A percentile compares a stretch with the other conserved stretches of the same genome.
Evolutionary conservation across 2,888 invertebrate species (phyloP).

Genomic region (Heliconius hortense): DNA sequence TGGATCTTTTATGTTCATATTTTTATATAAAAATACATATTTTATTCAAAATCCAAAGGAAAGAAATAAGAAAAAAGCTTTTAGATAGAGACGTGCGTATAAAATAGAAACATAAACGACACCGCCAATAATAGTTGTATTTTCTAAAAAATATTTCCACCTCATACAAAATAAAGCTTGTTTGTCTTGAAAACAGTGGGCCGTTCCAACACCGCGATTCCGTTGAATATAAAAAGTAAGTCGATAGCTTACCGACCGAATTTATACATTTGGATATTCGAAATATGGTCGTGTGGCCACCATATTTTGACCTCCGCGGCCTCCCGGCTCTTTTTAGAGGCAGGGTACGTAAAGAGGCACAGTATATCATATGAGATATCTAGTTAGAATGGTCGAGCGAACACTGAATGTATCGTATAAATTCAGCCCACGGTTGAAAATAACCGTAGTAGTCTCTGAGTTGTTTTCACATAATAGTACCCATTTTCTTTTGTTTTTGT

Average conservation of each 20-base stretch:
- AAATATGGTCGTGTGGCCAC: conserved; percentile 70
- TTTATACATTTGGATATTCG: conserved; percentile 82
- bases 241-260: conserved; percentile 80
- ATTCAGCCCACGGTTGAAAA: conserved; percentile 80
- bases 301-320: conserved; percentile 48
- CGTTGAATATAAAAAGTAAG: conserved; percentile 80
- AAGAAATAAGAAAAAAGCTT: conserved; percentile 20
- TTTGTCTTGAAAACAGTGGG: conserved; percentile 78
- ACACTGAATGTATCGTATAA: conserved; percentile 78
- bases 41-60: neutral
- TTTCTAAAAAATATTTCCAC: conserved; percentile 45
- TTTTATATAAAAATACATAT: neutral
- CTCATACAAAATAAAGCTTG: conserved; percentile 56
- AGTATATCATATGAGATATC: conserved; percentile 52
- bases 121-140: conserved; percentile 41
- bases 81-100: conserved; percentile 22
- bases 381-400: conserved; percentile 57
- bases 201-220: conserved; percentile 73
- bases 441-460: conserved; percentile 76
- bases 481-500: conserved; percentile 82
- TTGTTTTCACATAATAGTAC: conserved; percentile 82
- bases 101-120: conserved; percentile 37
- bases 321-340: conserved; percentile 24
- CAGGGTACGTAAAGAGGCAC: conserved; percentile 36
- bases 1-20: neutral